Evolutionary conservation across 37 sponge, comb jelly and placozoan genomes (phyloP).

Genomic region (Dysidea cf. avara): DNA sequence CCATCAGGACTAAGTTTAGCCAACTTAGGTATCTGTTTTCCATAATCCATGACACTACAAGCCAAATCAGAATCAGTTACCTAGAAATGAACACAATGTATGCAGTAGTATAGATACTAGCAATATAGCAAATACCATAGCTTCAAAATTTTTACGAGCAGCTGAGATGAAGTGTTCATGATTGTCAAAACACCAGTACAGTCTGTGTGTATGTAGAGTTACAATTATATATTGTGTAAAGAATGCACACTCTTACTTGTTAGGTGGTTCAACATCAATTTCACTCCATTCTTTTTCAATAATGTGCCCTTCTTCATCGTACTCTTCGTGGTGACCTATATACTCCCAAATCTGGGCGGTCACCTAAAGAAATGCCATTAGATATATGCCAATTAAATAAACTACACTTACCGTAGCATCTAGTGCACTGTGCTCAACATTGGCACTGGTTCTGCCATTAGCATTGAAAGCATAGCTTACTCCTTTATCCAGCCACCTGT

Average conservation of each 20-base stretch:
- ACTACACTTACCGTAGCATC: slow-evolving; percentile 66
- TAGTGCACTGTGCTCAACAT: slow-evolving; percentile 69
- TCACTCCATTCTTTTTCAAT: slow-evolving; percentile 30
- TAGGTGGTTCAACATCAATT: slow-evolving; percentile 4
- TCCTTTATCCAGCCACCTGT: slow-evolving; percentile 74
- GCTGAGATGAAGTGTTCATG: neutral
- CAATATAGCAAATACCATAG: neutral
- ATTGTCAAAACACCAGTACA: neutral
- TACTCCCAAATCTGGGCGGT: slow-evolving; percentile 62
- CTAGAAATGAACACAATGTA: slow-evolving; percentile 3
- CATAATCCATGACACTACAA: slow-evolving; percentile 24
- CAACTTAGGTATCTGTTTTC: slow-evolving; percentile 66
- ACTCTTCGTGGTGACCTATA: slow-evolving; percentile 31
- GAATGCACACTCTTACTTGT: slow-evolving; percentile 22
- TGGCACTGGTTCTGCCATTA: slow-evolving; percentile 33
- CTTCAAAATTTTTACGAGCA: neutral
- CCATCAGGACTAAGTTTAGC: slow-evolving; percentile 77
- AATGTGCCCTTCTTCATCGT: slow-evolving; percentile 58
- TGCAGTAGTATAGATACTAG: too few species aligned
- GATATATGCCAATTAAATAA: neutral
- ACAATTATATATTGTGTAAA: neutral
- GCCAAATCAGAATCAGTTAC: slow-evolving; percentile 63
- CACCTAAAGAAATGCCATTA: slow-evolving; percentile 18
- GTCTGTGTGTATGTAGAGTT: neutral
- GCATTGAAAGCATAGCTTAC: slow-evolving; percentile 5